Conservation (phyloP, 2,888 invertebrate genomes). For the Cheilosia soror region DNA sequence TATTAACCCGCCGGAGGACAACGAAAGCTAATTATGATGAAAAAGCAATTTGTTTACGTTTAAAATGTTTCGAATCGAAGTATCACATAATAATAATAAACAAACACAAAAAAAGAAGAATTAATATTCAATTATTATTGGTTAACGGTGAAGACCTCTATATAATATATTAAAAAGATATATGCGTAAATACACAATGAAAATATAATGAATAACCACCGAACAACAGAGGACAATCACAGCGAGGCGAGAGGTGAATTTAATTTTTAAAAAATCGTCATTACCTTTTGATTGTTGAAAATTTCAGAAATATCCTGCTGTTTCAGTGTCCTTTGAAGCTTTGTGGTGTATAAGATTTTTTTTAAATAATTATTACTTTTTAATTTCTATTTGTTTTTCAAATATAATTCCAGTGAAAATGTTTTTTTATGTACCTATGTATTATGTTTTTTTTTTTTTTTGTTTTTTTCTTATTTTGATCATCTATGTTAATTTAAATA, state of each 20-base stretch:
- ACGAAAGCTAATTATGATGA: constrained; percentile 38
- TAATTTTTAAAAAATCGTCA: background rate
- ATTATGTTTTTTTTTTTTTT: constrained; percentile 39
- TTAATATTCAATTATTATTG: constrained; percentile 45
- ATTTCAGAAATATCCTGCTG: background rate
- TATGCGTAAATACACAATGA: constrained; percentile 60
- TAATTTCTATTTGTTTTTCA: constrained; percentile 48
- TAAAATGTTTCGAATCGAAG: constrained; percentile 64
- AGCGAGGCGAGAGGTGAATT: background rate
- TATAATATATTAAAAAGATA: constrained; percentile 36
- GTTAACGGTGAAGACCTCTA: constrained; percentile 41
- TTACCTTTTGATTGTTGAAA: background rate
- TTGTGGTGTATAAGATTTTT: constrained; percentile 10
- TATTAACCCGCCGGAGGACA: constrained; percentile 46
- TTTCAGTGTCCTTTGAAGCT: constrained; percentile 26
- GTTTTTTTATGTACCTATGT: constrained; percentile 7
- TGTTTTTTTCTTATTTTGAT: constrained; percentile 29
- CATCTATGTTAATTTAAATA: constrained; percentile 56
- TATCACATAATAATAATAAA: constrained; percentile 63
- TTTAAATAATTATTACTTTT: constrained; percentile 13
- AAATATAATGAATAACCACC: constrained; percentile 43
- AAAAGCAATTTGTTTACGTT: constrained; percentile 14
- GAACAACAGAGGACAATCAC: constrained; percentile 17
- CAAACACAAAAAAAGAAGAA: constrained; percentile 21
- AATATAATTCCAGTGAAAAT: constrained; percentile 56